These are phyloP conservation scores for Macrobrachium nipponense DNA, from an alignment of 1,140 invertebrate species.

Conservation along the genomic window DNA sequence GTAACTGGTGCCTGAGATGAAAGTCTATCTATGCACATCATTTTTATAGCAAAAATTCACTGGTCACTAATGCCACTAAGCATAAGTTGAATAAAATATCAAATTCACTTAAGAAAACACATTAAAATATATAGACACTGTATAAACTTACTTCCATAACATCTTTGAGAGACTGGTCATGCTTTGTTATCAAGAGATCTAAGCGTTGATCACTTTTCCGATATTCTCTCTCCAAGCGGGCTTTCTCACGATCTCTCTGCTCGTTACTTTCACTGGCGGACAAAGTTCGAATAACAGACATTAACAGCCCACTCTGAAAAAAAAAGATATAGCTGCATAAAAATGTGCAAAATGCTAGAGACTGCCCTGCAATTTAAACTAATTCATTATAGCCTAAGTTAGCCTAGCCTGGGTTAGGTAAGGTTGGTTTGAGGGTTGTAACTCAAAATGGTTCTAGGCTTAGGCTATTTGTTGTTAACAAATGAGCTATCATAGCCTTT, in stretches of 20 bases:
- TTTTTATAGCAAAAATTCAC: no score
- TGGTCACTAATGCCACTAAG: no score
- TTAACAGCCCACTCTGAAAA: constrained; percentile 86
- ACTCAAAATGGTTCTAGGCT: no score
- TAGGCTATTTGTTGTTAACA: no score
- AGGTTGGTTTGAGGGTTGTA: no score
- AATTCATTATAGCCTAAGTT: no score
- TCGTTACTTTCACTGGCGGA: constrained; percentile 94
- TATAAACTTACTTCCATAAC: constrained; percentile 79
- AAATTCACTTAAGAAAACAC: neutral
- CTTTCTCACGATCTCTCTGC: constrained; percentile 93
- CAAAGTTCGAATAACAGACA: constrained; percentile 91
- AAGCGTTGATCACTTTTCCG: constrained; percentile 89
- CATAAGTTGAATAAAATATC: neutral
- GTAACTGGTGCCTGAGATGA: no score
- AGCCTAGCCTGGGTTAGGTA: no score
- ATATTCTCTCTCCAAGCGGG: constrained; percentile 92
- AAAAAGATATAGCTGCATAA: constrained; percentile 26
- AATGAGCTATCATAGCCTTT: no score
- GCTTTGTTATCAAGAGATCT: constrained; percentile 87
- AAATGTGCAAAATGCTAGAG: neutral
- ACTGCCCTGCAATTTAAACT: no score
- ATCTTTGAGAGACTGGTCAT: constrained; percentile 89
- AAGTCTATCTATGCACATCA: no score
- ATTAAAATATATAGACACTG: neutral